Conservation (phyloP, 2,113 vertebrate genomes). For the Pseudopipra pipra region DNA sequence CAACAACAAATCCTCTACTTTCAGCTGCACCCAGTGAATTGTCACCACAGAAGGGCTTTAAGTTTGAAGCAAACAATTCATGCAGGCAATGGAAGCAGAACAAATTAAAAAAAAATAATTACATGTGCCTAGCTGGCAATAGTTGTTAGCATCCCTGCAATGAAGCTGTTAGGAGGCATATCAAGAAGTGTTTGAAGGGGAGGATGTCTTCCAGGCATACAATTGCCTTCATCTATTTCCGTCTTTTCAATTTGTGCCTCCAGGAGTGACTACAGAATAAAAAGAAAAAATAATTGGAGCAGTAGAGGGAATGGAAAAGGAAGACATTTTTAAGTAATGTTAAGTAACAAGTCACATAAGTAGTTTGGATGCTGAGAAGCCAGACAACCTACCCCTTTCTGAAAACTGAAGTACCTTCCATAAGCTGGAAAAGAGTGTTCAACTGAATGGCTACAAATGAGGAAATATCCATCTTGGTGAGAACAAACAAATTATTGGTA, state of each 20-base stretch:
- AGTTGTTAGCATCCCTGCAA: neutral
- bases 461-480: neutral
- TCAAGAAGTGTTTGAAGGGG: constrained; percentile 13
- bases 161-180: constrained; percentile 11
- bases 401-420: neutral
- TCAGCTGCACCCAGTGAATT: neutral
- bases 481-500: neutral
- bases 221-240: constrained; percentile 20
- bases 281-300: constrained; percentile 20
- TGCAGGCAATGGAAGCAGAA: neutral
- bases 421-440: neutral
- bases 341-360: neutral
- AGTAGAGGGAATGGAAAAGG: neutral
- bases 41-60: neutral
- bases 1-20: neutral
- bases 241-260: constrained; percentile 20
- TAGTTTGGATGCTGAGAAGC: neutral
- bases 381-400: neutral
- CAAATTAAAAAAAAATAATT: neutral
- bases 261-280: neutral
- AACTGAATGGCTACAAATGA: neutral
- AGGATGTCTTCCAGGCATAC: constrained; percentile 40
- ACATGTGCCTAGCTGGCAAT: neutral
- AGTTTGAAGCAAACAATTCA: constrained; percentile 5
- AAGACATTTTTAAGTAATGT: neutral